Evolutionary conservation across 1,140 invertebrate genomes (phyloP).

Genomic region (Caenorhabditis brenneri): DNA sequence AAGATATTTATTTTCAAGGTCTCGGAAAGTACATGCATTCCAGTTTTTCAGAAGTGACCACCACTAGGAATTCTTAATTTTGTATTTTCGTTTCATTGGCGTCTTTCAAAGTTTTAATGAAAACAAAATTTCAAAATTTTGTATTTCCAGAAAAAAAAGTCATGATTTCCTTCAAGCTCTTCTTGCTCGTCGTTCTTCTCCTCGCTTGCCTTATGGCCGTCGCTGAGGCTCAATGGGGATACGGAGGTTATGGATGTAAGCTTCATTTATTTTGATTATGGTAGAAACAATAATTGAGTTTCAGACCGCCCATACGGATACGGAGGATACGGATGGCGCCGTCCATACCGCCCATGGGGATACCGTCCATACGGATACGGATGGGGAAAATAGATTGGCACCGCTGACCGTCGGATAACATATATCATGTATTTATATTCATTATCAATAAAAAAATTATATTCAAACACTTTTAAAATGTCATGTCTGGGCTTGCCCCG

Average conservation of each 20-base stretch:
- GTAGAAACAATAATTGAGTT: neutral
- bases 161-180: conserved; percentile 33
- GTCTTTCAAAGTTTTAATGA: neutral
- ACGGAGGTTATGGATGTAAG: conserved; percentile 43
- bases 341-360: conserved; percentile 38
- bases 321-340: conserved; percentile 32
- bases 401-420: neutral
- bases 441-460: no score
- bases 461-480: neutral
- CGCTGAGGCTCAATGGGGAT: conserved; percentile 21
- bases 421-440: neutral
- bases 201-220: neutral
- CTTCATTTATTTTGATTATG: neutral
- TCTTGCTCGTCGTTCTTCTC: conserved; percentile 22
- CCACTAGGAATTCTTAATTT: no score
- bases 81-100: no score
- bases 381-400: conserved; percentile 34
- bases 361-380: conserved; percentile 38
- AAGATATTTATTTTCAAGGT: neutral
- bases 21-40: neutral
- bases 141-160: neutral
- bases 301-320: conserved; percentile 28
- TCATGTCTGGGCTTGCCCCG: neutral
- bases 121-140: neutral
- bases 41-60: no score